Evolutionary conservation across 2,113 vertebrate species (phyloP), one percentile per base, ranked within the genome.

Genomic region (Chaetodon auriga): DNA sequence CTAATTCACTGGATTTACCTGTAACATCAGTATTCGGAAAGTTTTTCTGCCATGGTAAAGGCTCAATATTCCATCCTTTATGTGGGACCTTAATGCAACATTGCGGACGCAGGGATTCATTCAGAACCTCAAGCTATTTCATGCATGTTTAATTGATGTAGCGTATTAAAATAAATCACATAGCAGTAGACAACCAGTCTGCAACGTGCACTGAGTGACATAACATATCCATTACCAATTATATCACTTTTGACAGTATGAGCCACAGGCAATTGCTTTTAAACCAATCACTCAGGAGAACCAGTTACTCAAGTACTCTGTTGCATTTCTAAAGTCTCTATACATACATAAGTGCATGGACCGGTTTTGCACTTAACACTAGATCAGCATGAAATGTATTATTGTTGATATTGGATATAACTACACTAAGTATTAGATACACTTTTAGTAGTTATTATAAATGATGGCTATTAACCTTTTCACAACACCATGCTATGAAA

Each of bases 121-220:
- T 81, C 79, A 81, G 23, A 49, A 58, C 7, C 62, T n/a, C 62
- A 68, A 60, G 10, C 3, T n/a, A 49, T 64, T 36, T 19, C 4
- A 38, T 55, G 30, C 19, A 30, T 23, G 46, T 61, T 53, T 35
- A 13, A 30, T 0, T 41, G 14, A 35, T 45, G 18, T 13, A 30
- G 14, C 13, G 4, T 30, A 9, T 53, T 19, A 15, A 15, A 62
- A 30, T 41, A 69, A 45, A 12, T 43, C 7, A 61, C 14, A 53
- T 53, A 7, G 14, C 36, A 68, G 75, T n/a, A 21, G 15, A 51
- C 15, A 51, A 6, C 30, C 8, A 41, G 2, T 8, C 4, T 69
- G 65, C 4, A 30, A 12, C 19, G 35, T 18, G 46, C 0, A 21
- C 1, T n/a, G 21, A 51, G 14, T 23, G 8, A 41, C 14, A 13